These are phyloP conservation scores for Rotaria socialis DNA, from an alignment of 2,888 invertebrate genomes.

Conservation along the genomic window DNA sequence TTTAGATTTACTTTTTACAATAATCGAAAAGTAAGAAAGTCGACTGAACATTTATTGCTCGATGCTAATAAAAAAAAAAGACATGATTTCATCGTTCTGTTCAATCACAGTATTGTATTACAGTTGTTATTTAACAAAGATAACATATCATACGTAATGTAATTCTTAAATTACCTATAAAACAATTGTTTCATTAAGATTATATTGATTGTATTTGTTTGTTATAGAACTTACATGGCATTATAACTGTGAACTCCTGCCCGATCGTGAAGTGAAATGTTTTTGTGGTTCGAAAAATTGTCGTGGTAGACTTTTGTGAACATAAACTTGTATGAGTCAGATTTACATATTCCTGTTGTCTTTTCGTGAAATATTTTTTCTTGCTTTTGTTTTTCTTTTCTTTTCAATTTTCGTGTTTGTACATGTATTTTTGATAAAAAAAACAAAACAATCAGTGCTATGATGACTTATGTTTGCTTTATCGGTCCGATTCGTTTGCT, in stretches of 20 bases:
- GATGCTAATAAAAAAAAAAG: too few relatives aligned
- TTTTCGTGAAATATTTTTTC: background rate
- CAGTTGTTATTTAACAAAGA: too few relatives aligned
- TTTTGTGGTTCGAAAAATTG: constrained; percentile 43
- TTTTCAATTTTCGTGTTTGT: background rate
- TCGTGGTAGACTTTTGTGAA: constrained; percentile 33
- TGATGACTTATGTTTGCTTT: background rate
- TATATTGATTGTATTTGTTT: background rate
- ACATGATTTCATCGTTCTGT: too few relatives aligned
- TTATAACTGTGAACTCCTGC: constrained; percentile 91
- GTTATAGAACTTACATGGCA: constrained; percentile 85
- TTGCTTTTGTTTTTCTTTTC: background rate
- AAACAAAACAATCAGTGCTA: background rate
- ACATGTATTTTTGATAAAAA: constrained; percentile 5
- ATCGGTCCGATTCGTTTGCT: background rate
- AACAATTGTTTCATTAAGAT: too few relatives aligned
- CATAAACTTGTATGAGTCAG: background rate
- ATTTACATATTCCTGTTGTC: background rate
- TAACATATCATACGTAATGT: too few relatives aligned
- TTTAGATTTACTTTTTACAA: too few relatives aligned
- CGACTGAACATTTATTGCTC: too few relatives aligned
- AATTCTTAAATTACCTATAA: too few relatives aligned
- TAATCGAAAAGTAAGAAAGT: too few relatives aligned
- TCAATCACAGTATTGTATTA: too few relatives aligned
- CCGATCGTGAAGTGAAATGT: constrained; percentile 53